A percentile compares a stretch with the other conserved stretches of the same genome.
Evolutionary conservation across 1,140 invertebrate species (phyloP).

Genomic region (Homalodisca vitripennis): DNA sequence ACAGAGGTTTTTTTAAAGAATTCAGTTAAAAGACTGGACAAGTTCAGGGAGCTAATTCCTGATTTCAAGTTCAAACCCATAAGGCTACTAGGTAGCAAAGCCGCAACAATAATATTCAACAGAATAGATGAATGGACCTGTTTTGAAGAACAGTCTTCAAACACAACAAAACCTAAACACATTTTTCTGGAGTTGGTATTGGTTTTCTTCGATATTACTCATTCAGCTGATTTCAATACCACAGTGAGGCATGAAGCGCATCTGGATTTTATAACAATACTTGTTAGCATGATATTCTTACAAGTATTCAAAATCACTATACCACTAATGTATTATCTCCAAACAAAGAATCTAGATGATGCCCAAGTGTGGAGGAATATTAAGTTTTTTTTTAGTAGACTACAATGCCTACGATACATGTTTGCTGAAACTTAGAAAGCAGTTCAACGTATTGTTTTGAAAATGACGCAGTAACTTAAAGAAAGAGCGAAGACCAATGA

Average conservation of each 20-base stretch:
- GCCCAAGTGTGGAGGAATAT: slow-evolving; percentile 1
- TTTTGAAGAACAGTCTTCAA: not conserved
- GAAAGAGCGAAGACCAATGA: not conserved
- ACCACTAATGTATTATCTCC: slow-evolving; percentile 2
- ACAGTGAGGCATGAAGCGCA: not conserved
- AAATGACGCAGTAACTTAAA: not conserved
- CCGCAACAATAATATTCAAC: not conserved
- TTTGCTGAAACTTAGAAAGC: not conserved
- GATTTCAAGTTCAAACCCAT: not conserved
- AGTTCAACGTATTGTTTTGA: not conserved
- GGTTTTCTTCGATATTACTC: not conserved
- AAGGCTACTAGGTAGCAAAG: not conserved
- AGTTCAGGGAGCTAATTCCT: not conserved
- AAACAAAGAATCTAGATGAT: slow-evolving; percentile 5
- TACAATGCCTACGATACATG: not conserved
- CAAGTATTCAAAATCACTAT: not conserved
- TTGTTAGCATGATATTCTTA: not conserved
- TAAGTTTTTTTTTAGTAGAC: not conserved
- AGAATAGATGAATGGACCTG: not conserved
- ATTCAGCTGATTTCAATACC: no score
- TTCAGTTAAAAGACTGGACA: not conserved
- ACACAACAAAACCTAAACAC: not conserved
- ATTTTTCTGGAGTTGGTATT: not conserved
- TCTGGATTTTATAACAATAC: not conserved
- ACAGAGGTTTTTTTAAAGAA: not conserved